Base-by-base conservation (phyloP, 2,113 vertebrate genomes). In the Indri indri region DNA sequence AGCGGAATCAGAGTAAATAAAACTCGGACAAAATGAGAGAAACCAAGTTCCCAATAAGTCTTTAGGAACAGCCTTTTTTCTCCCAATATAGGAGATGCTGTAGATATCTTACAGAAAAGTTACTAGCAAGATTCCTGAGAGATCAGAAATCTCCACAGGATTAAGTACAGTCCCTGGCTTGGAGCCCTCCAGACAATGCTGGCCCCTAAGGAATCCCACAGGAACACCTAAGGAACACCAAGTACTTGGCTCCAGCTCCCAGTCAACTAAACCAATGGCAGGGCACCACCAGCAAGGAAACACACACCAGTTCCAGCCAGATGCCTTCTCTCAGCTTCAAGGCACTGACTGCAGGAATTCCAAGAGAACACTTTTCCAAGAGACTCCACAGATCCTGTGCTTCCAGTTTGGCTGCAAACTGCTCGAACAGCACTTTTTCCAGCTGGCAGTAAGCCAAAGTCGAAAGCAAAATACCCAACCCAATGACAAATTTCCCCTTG, bases 131-230 rank as follows among this genome's bases (percentile, higher is more conserved):
- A 8, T 1, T 79, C 10, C 47, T 34, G 20, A 71, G 25, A 54
- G 76, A 68, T 86, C 7, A 61, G n/a, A 88, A 81, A 81, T 66
- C n/a, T 86, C 52, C 2, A 6, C 2, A 18, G 59, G 4, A 45
- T 66, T 76, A 50, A 37, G 34, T 42, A 80, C 1, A 52, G n/a
- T 6, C 1, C 17, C 50, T 74, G 25, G 20, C 23, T 81, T 0
- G 0, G 40, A 65, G 57, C 2, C 1, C 22, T 40, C 34, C 25
- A 42, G 10, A 57, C 11, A 45, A n/a, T 4, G 1, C 25, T 42
- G 17, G 27, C 3, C 32, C 20, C 14, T 54, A 16, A 25, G 5
- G 17, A 52, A 6, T n/a, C 37, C 22, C 50, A 18, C 2, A 0
- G 11, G n/a, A 66, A 42, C 54, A n/a, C 27, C 77, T 16, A 16